phyloP scores from a whole-genome alignment of 2,113 vertebrate genomes.

The Lasiurus cinereus region DNA sequence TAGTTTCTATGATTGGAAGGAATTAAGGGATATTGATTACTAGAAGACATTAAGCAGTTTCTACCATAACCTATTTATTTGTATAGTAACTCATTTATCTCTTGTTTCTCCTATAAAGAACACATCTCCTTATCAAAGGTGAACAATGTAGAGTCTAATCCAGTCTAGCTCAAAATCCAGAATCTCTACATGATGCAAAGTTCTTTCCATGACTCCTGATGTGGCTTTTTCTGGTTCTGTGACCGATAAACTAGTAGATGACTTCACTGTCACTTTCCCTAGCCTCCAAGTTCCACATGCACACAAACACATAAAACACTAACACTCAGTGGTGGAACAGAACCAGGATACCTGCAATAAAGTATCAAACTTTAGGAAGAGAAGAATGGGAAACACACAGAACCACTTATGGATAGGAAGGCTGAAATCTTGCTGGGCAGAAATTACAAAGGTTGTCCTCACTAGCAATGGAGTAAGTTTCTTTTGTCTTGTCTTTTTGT shows the following conservation, averaged over 20 bases:
- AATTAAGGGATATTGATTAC: background rate
- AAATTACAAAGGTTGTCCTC: background rate
- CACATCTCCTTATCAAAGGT: background rate
- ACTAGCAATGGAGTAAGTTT: too few relatives aligned
- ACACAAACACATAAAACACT: background rate
- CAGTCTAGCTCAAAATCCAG: background rate
- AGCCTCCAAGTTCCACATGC: fast-evolving
- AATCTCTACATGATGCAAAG: background rate
- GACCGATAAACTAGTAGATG: background rate
- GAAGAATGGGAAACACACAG: background rate
- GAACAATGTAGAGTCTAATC: background rate
- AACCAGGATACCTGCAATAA: background rate
- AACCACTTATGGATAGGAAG: background rate
- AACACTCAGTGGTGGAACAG: background rate
- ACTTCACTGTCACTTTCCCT: background rate
- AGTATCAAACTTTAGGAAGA: background rate
- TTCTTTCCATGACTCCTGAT: background rate
- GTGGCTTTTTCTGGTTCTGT: background rate
- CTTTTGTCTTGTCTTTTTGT: background rate
- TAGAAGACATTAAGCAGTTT: background rate
- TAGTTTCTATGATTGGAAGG: background rate
- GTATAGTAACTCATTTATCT: background rate
- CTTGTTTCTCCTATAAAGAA: background rate
- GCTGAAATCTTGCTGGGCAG: background rate
- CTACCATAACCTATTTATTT: background rate